Evolutionary conservation across 1,140 invertebrate genomes (phyloP).

Genomic region (Drosophila mojavensis): DNA sequence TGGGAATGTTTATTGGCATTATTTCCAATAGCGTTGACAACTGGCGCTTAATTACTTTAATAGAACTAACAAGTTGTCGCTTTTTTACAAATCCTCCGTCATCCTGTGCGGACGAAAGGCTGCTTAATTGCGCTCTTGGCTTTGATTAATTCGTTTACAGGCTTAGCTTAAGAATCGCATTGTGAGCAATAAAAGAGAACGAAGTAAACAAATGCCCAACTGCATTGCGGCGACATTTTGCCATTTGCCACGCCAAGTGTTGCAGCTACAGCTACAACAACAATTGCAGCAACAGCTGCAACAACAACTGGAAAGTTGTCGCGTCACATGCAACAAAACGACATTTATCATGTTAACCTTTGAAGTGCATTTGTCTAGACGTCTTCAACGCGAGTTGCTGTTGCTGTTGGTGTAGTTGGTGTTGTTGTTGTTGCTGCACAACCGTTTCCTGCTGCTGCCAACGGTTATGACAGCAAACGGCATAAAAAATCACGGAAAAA

Average conservation of each 20-base stretch:
- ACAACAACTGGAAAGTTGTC: slow-evolving; percentile 72
- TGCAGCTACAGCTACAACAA: slow-evolving; percentile 53
- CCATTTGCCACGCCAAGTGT: slow-evolving; percentile 59
- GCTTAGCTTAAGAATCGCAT: slow-evolving; percentile 66
- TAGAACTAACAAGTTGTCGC: background rate
- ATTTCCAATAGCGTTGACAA: slow-evolving; percentile 8
- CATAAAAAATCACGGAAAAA: slow-evolving; percentile 34
- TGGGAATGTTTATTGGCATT: slow-evolving; percentile 16
- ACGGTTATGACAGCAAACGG: slow-evolving; percentile 52
- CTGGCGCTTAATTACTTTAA: slow-evolving; percentile 8
- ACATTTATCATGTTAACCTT: slow-evolving; percentile 83
- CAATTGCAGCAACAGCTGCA: slow-evolving; percentile 34
- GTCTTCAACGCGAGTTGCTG: slow-evolving; percentile 74
- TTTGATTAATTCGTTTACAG: slow-evolving; percentile 78
- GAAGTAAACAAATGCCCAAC: slow-evolving; percentile 51
- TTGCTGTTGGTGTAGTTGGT: slow-evolving; percentile 38
- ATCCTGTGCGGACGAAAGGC: background rate
- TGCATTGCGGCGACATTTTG: slow-evolving; percentile 60
- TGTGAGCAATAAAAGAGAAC: slow-evolving; percentile 27
- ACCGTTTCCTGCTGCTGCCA: slow-evolving; percentile 40
- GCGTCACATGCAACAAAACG: slow-evolving; percentile 76
- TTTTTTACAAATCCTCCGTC: slow-evolving; percentile 10
- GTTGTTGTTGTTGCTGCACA: slow-evolving; percentile 26
- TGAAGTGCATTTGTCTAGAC: slow-evolving; percentile 83
- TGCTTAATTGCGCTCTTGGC: slow-evolving; percentile 65